Evolutionary conservation across 2,797 vertebrate genomes (phyloP), one percentile per base, ranked within the genome.

Genomic region (Typhlichthys eigenmanni): DNA sequence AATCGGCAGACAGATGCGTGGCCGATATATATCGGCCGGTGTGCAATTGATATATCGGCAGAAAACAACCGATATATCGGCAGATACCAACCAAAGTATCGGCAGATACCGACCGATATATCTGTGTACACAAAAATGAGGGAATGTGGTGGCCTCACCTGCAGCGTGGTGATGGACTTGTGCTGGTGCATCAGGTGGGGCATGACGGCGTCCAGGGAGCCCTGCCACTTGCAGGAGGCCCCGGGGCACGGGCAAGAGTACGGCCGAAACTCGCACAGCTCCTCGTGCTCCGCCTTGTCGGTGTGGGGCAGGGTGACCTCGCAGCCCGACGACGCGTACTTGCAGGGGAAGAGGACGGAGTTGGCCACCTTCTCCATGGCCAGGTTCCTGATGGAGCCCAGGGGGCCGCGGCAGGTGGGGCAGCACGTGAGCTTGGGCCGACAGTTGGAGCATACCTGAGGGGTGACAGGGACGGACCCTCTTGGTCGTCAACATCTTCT

Each of bases 291-390:
- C 56, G 95, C 94, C 91, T 97, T 97, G 66, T 98, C 96, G 0
- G 96, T 98, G 91, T 96, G 95, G 0, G 94, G 96, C 87, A 96
- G 83, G 46, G 96, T 98, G 76, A 98, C 92, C 84, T 98, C 96
- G 11, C 96, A 98, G 74, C 96, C 96, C 0, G 96, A 98, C 2
- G 95, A 97, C 72, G 96, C 96, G 1, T 98, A 98, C 91, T 98
- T 99, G 90, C 97, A 99, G 0, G 97, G 97, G 79, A 98, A 99
- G 3, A 98, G 95, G 90, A 98, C 97, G 0, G 97, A 98, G 85
- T 98, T 98, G 74, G 98, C 98, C 86, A 99, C 98, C 84, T 99
- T 99, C 91, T 99, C 98, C 98, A 99, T 99, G 62, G 98, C 98
- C 93, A 99, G 90, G 91, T 99, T 99, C 75, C 97, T 95, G 84